phyloP scores from a whole-genome alignment of 2,888 invertebrate genomes.

The Temnothorax unifasciatus region DNA sequence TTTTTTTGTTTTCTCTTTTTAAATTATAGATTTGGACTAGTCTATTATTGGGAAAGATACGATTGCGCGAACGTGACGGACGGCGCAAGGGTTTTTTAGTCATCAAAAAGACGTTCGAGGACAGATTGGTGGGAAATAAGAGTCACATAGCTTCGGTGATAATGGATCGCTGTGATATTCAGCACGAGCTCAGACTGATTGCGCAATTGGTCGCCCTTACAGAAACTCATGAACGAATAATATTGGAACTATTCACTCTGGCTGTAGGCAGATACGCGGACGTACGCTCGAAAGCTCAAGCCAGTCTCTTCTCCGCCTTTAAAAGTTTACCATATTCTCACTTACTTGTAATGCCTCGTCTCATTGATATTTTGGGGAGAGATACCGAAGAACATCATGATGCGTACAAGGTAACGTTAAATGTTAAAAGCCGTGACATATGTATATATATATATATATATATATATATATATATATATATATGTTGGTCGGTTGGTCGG shows the following conservation, averaged over 20 bases:
- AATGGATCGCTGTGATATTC: conserved; percentile 76
- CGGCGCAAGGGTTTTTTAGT: conserved; percentile 90
- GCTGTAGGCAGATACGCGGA: conserved; percentile 90
- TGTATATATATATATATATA: too few relatives aligned
- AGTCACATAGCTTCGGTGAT: conserved; percentile 86
- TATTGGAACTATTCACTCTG: conserved; percentile 89
- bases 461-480: too few relatives aligned
- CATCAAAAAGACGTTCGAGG: conserved; percentile 89
- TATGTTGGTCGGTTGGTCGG: too few relatives aligned
- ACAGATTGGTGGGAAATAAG: conserved; percentile 89
- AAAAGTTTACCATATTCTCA: conserved; percentile 91
- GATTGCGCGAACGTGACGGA: conserved; percentile 88
- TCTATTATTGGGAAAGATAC: conserved; percentile 88
- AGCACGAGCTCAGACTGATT: conserved; percentile 84
- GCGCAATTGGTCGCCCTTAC: conserved; percentile 87
- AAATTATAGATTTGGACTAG: conserved; percentile 90
- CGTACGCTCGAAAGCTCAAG: conserved; percentile 91
- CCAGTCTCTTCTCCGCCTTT: conserved; percentile 89
- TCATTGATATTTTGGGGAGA: conserved; percentile 89
- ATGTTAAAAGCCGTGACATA: background rate
- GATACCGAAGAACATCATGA: conserved; percentile 90
- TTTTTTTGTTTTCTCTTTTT: background rate
- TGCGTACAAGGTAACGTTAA: conserved; percentile 88
- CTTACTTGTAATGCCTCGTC: conserved; percentile 89
- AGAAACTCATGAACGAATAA: conserved; percentile 88